Evolutionary conservation across 2,888 invertebrate species (phyloP), one percentile per base, ranked within the genome.

Genomic region (Cordilura impudica): DNA sequence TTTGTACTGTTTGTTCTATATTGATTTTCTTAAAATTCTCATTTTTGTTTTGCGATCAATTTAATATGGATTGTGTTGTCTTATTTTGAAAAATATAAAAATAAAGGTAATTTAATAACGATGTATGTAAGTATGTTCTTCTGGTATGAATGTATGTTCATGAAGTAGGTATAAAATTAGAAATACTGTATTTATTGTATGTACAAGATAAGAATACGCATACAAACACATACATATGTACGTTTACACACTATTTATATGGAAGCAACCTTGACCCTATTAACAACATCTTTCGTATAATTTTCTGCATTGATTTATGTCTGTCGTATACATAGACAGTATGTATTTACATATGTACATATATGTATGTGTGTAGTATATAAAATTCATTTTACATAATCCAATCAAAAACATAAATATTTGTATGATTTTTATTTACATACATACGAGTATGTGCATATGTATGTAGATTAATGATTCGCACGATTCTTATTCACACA

Each of bases 181-280:
- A 10, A 31, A 2, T 8, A n/a, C n/a, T n/a, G n/a, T n/a, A n/a
- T n/a, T n/a, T n/a, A n/a, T n/a, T n/a, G n/a, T n/a, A n/a, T n/a
- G n/a, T n/a, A n/a, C n/a, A 31, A 31, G 12, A 31, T 31, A 29
- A 10, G 10, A 31, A 31, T 31, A 31, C 31, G 31, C 31, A 10
- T 10, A 10, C 10, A 31, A 31, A 31, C 12, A 31, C 31, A 3
- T 31, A 10, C 31, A 31, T 31, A 31, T 47, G 29, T 45, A 29
- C 18, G 14, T 47, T 5, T 31, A 10, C 10, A 31, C 26, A 19
- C 12, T 26, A 49, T 65, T 65, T 65, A 21, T 61, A 54, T 56
- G 61, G 31, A 58, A 51, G 23, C 47, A 78, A 78, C 78, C 78
- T 78, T 78, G 78, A 73, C 78, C 78, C 69, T 60, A 56, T 63